A percentile compares a stretch with the other conserved stretches of the same genome.
These are phyloP conservation scores for Cololabis saira DNA, from an alignment of 2,113 vertebrate species.

Conservation along the genomic window DNA sequence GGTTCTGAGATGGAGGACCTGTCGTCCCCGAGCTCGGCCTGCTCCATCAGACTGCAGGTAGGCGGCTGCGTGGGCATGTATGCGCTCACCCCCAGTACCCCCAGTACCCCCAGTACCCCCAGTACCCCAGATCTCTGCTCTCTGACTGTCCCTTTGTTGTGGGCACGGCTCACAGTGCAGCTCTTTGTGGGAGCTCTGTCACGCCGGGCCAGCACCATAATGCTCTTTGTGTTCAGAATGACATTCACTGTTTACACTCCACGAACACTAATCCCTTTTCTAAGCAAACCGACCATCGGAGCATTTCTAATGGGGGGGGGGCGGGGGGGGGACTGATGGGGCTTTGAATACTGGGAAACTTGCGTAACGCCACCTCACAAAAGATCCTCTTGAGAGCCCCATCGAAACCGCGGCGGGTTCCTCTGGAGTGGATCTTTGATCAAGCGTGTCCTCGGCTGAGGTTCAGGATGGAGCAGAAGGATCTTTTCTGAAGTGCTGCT, in stretches of 20 bases:
- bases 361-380: slow-evolving; percentile 19
- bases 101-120: neutral
- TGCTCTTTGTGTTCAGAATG: slow-evolving; percentile 16
- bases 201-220: slow-evolving; percentile 2
- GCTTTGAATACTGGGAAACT: slow-evolving; percentile 9
- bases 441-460: slow-evolving; percentile 16
- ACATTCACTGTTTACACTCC: slow-evolving; percentile 28
- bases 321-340: no score
- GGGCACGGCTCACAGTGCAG: slow-evolving; percentile 1
- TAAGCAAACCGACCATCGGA: slow-evolving; percentile 4
- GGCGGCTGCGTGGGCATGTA: neutral
- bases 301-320: slow-evolving; percentile 3
- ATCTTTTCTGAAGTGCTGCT: no score
- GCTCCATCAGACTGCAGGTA: slow-evolving; percentile 72
- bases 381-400: neutral
- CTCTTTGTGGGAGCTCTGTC: slow-evolving; percentile 26
- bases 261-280: slow-evolving; percentile 14
- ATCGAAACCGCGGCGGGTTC: slow-evolving; percentile 20
- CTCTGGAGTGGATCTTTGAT: slow-evolving; percentile 14
- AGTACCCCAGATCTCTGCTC: neutral
- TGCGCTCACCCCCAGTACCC: neutral
- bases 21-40: slow-evolving; percentile 51
- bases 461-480: neutral
- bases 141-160: slow-evolving; percentile 29
- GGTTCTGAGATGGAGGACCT: slow-evolving; percentile 82